Base-by-base conservation (phyloP, 2,888 invertebrate genomes). In the Trachelus iudaicus region DNA sequence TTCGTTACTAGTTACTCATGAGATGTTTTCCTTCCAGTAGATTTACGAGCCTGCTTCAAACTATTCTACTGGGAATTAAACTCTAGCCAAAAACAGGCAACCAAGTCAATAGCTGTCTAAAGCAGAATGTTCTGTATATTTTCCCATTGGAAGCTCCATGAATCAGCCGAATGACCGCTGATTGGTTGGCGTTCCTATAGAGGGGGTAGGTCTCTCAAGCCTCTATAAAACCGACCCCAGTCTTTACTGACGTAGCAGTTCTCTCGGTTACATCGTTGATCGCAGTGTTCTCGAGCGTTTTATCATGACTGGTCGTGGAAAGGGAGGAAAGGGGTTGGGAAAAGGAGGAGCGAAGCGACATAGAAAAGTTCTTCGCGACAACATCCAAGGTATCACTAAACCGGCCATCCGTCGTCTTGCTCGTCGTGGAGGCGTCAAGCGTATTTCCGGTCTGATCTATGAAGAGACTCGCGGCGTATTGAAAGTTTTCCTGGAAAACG, bases 401-500 rank as follows among this genome's bases (percentile, higher is more conserved):
- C 96, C 91, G 83, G 96, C 96, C 0, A 96, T 96, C 81, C 91
- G 92, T 84, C 91, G 92, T 87, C 86, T 93, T 68, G 93, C 93
- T 80, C 91, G 93, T 73, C 90, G 93, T 84, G 93, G 93, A 86
- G 96, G 95, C 11, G 96, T 95, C 0, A 95, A 95, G 82, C 92
- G 93, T 92, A 96, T 96, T 76, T 95, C 95, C 15, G 96, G 96
- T 0, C 91, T 96, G 75, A 96, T 96, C 81, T 96, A 96, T 90
- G 96, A 97, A 90, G 96, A 96, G 90, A 96, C 96, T n/a, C 93
- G 96, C 69, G 96, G 96, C 69, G 96, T 96, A 0, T 89, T 96
- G 35, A 96, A 96, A 86, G 93, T 94, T 11, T 94, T 94, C 87
- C 91, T 94, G 69, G 94, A 94, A 89, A 94, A 94, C 86, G 87